phyloP scores from a whole-genome alignment of 2,888 invertebrate species.

The Drosophila emarginata region DNA sequence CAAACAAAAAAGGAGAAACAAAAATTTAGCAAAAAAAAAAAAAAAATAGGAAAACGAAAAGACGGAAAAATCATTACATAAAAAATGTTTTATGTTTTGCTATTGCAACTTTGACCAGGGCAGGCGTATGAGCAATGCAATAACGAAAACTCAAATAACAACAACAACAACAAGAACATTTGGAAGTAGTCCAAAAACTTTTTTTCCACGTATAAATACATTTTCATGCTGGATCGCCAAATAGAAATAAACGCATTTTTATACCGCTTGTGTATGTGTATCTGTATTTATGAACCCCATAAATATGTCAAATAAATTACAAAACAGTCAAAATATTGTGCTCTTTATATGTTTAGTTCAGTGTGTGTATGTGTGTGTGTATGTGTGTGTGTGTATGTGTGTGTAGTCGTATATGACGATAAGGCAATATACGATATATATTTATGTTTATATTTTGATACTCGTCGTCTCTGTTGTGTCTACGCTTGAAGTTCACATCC shows the following conservation, averaged over 20 bases:
- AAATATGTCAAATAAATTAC: slow-evolving; percentile 78
- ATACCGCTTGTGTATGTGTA: slow-evolving; percentile 45
- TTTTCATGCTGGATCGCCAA: slow-evolving; percentile 52
- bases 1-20: slow-evolving; percentile 21
- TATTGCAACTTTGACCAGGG: slow-evolving; percentile 73
- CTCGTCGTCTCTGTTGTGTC: neutral
- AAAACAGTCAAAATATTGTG: slow-evolving; percentile 76
- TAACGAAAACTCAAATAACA: slow-evolving; percentile 16
- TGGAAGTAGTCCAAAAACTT: slow-evolving; percentile 68
- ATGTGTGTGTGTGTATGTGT: too few relatives aligned
- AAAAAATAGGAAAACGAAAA: slow-evolving; percentile 26
- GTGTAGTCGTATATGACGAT: slow-evolving; percentile 61
- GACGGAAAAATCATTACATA: slow-evolving; percentile 67
- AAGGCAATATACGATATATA: slow-evolving; percentile 29
- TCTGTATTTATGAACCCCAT: slow-evolving; percentile 77
- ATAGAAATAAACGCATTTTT: slow-evolving; percentile 75
- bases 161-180: slow-evolving; percentile 23
- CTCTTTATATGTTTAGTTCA: slow-evolving; percentile 63
- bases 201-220: slow-evolving; percentile 53
- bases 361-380: slow-evolving; percentile 13
- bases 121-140: slow-evolving; percentile 51
- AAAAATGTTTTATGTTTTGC: slow-evolving; percentile 75
- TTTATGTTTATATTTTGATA: slow-evolving; percentile 6
- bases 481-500: neutral
- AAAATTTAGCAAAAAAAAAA: slow-evolving; percentile 16